Base-by-base conservation (phyloP, 2,797 vertebrate species). In the Simalia tracyae region DNA sequence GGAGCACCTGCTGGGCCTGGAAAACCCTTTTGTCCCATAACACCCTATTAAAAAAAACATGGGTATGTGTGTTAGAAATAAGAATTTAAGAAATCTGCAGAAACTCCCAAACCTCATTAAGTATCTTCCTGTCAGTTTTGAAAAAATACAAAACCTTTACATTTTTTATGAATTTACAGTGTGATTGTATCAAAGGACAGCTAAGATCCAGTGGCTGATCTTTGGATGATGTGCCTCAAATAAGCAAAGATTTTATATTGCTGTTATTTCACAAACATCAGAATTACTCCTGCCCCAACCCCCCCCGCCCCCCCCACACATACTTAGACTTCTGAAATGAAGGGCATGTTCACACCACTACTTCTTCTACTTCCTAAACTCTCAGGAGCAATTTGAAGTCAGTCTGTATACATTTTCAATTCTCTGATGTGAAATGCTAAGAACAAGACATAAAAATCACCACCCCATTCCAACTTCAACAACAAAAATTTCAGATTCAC, bases 1-100 rank as follows among this genome's bases (percentile, higher is more conserved):
- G 97, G 93, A 84, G 92, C 88, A 0, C 98, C 98, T 28, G 95
- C 97, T 7, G 95, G 95, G 60, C 98, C 98, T 31, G 96, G 96
- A 66, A 96, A 93, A 22, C 98, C 98, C 1, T 95, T 84, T 89
- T 92, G 97, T 64, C 99, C 99, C 31, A 89, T 92, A n/a, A 96
- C 92, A 87, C 98, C 98, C 98, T 99, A 17, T 91, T 92, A 50
- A 92, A 93, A 28, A 96, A 81, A 54, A 54, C 50, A 8, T 54
- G 19, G 36, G 19, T 42, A 3, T 42, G 72, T 36, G 22, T 36
- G 19, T 76, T 22, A 76, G 36, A 76, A 76, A 22, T 22, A 42
- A 72, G 31, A 72, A 36, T 15, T 68, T 72, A 72, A 72, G 14
- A 72, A 72, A 72, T 81, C 10, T 19, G 3, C 19, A 81, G 14